Evolutionary conservation across 1,140 invertebrate species (phyloP), one percentile per base, ranked within the genome.

Genomic region (Venustaconcha ellipsiformis): DNA sequence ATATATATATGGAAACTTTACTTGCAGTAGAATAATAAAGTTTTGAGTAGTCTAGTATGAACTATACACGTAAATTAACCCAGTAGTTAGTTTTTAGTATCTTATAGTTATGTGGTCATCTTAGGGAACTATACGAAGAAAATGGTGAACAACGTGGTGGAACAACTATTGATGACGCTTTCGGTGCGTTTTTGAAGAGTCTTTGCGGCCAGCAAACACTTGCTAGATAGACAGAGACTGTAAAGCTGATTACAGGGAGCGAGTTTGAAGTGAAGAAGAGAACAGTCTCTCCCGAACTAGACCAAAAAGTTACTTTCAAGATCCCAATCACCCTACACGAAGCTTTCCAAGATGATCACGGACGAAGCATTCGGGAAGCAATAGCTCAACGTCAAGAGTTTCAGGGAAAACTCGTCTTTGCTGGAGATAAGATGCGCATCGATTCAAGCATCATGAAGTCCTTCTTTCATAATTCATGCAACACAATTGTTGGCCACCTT

Each of bases 251-350:
- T 73, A 73, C 55, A 57, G 65, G 57, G 57, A 73, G 64, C 14
- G 62, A 73, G 18, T 73, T 73, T 66, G 71, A 73, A n/a, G 14
- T 58, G 13, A 73, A 73, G 60, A 73, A 73, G 26, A 20, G 71
- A 15, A 73, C 26, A 1, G 18, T 73, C 23, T 23, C 48, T 30
- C 14, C 63, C 15, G 55, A 66, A 13, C 26, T 55, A 57, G 15
- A 66, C 14, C 62, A 64, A 15, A 57, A 20, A 1, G 57, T 73
- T 1, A 57, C 62, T 26, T 73, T 73, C 14, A 57, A 26, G 15
- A 15, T 73, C 18, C 59, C 71, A 1, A 57, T 20, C 20, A 15
- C 63, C 14, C 57, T 73, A 3, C 14, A 14, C 14, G 62, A 64
- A 64, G 14, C 13, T 64, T 17, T 14, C 14, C 62, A 18, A 26